Evolutionary conservation across 2,113 vertebrate species (phyloP).

Genomic region (Corydoras sp.): DNA sequence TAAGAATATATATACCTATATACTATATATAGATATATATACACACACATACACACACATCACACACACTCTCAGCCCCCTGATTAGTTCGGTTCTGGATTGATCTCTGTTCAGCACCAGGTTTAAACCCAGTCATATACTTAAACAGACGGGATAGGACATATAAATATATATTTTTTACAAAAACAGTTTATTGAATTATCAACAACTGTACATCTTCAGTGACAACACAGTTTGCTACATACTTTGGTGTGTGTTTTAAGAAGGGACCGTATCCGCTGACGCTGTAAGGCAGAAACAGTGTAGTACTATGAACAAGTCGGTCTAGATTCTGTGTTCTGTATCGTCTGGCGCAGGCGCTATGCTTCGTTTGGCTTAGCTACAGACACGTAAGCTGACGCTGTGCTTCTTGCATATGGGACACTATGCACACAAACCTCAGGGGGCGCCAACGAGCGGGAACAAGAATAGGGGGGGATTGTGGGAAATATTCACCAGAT

Average conservation of each 20-base stretch:
- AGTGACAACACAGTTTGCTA: slow-evolving; percentile 67
- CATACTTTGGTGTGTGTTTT: slow-evolving; percentile 67
- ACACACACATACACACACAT: no score
- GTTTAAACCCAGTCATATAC: no score
- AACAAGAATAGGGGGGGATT: no score
- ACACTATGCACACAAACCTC: slow-evolving; percentile 36
- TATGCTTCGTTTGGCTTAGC: slow-evolving; percentile 23
- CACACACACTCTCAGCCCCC: no score
- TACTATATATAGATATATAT: no score
- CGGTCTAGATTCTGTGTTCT: slow-evolving; percentile 17
- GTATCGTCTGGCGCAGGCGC: slow-evolving; percentile 2
- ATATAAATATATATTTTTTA: slow-evolving; percentile 37
- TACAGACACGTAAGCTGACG: slow-evolving; percentile 27
- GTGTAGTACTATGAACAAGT: slow-evolving; percentile 26
- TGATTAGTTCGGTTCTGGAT: no score
- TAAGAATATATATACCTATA: no score
- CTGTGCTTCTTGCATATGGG: slow-evolving; percentile 39
- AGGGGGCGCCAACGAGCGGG: slow-evolving; percentile 8
- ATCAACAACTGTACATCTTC: slow-evolving; percentile 70
- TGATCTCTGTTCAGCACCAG: no score
- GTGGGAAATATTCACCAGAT: slow-evolving; percentile 7
- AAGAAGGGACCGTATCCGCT: slow-evolving; percentile 50
- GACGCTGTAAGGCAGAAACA: slow-evolving; percentile 28
- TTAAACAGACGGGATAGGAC: no score
- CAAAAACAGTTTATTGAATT: slow-evolving; percentile 73